Conservation (phyloP, 2,113 vertebrate species). For the Macrotus californicus region DNA sequence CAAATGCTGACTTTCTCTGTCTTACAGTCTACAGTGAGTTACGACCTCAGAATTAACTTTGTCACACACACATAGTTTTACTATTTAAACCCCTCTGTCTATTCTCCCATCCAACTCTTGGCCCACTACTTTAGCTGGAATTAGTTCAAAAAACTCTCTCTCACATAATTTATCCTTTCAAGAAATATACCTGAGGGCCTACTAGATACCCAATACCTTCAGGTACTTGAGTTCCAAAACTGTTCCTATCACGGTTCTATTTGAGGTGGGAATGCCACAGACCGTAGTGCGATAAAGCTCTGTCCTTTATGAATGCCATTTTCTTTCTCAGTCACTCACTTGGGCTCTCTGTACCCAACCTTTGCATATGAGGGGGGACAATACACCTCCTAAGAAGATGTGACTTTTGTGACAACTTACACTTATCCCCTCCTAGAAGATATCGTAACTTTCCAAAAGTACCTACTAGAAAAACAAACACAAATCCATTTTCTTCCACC, state of each 20-base stretch:
- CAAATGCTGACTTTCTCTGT: background rate
- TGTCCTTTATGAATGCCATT: background rate
- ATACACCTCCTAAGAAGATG: background rate
- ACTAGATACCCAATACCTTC: background rate
- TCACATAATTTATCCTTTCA: constrained; percentile 1
- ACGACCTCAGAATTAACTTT: background rate
- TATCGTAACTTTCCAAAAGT: background rate
- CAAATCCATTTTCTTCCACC: background rate
- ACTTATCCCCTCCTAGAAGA: background rate
- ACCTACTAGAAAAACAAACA: background rate
- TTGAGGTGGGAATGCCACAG: no score
- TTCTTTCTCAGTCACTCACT: background rate
- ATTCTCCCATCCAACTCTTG: background rate
- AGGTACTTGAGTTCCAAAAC: background rate
- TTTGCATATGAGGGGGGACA: background rate
- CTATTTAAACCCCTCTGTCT: background rate
- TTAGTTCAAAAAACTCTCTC: background rate
- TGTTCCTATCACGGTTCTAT: background rate
- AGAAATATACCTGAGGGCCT: background rate
- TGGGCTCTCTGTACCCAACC: background rate
- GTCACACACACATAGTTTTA: background rate
- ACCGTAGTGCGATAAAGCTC: background rate
- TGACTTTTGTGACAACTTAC: background rate
- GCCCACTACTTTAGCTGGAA: background rate
- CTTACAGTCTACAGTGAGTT: background rate